phyloP scores from a whole-genome alignment of 2,888 invertebrate genomes.

The Thymelicus lineola region DNA sequence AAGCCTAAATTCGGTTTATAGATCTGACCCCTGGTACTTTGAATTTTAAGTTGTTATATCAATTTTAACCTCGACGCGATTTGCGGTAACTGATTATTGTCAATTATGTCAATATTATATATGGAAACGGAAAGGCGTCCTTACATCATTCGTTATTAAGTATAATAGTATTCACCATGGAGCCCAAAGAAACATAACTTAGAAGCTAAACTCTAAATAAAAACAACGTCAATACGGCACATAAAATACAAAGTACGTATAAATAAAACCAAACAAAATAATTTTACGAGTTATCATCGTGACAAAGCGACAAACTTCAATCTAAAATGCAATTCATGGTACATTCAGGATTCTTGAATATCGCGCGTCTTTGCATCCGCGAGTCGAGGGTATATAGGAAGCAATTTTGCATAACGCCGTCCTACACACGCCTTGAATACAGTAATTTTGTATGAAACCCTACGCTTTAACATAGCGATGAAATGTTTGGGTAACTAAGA shows the following conservation, averaged over 20 bases:
- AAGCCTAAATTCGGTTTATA: too few relatives aligned
- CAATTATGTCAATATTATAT: too few relatives aligned
- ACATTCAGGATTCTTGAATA: constrained; percentile 15
- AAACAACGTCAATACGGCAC: too few relatives aligned
- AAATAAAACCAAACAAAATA: not conserved
- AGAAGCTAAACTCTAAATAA: too few relatives aligned
- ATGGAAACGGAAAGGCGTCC: too few relatives aligned
- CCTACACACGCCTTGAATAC: constrained; percentile 11
- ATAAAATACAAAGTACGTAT: not conserved
- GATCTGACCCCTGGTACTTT: too few relatives aligned
- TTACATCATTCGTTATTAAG: too few relatives aligned
- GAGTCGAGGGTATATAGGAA: constrained; percentile 20
- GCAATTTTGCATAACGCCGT: constrained; percentile 25
- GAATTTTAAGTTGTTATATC: too few relatives aligned
- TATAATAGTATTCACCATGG: too few relatives aligned
- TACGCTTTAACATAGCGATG: constrained; percentile 7
- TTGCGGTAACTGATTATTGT: too few relatives aligned
- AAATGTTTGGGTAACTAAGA: not conserved
- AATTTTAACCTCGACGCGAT: too few relatives aligned
- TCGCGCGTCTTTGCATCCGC: constrained; percentile 17
- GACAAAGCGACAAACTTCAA: constrained; percentile 11
- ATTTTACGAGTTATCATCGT: constrained; percentile 1
- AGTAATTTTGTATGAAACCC: not conserved
- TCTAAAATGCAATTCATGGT: constrained; percentile 17
- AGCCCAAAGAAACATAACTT: too few relatives aligned